Conservation (phyloP, 2,888 invertebrate genomes). For the Cryptophagus acutangulus region DNA sequence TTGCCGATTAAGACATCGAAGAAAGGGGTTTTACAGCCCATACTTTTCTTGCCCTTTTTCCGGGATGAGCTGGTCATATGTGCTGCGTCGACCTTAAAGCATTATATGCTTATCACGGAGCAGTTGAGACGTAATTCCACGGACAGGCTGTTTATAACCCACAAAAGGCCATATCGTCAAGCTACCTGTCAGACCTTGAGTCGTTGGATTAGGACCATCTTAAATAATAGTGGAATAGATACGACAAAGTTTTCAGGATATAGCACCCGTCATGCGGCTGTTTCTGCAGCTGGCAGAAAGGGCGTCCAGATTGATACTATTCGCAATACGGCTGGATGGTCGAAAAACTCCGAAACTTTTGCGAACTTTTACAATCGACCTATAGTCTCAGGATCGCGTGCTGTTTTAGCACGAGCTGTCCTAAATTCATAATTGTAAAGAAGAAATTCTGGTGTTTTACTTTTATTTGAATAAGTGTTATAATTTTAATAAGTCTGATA, state of each 20-base stretch:
- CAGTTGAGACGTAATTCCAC: conserved; percentile 4
- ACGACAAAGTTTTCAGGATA: conserved; percentile 12
- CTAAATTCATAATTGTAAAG: no score
- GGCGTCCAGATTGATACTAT: conserved; percentile 19
- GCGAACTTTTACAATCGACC: conserved; percentile 19
- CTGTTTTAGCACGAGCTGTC: no score
- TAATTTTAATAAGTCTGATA: no score
- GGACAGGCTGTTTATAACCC: conserved; percentile 11
- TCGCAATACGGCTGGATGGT: conserved; percentile 20
- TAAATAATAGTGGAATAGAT: conserved; percentile 19
- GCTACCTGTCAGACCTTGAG: conserved; percentile 18
- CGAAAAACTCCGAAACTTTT: conserved; percentile 10
- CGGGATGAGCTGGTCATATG: conserved; percentile 13
- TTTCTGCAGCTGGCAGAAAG: conserved; percentile 14
- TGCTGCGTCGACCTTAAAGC: conserved; percentile 12
- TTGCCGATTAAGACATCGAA: conserved; percentile 9
- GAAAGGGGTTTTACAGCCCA: conserved; percentile 5
- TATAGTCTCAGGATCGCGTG: no score
- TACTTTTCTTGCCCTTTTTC: conserved; percentile 7
- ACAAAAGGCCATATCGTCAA: conserved; percentile 15
- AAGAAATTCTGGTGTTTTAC: no score
- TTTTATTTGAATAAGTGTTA: no score
- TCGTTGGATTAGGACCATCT: conserved; percentile 15
- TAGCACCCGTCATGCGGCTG: conserved; percentile 17
- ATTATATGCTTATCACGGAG: conserved; percentile 8